A percentile compares a stretch with the other conserved stretches of the same genome.
Conservation (phyloP, 2,888 invertebrate genomes). For the Rhingia rostrata region DNA sequence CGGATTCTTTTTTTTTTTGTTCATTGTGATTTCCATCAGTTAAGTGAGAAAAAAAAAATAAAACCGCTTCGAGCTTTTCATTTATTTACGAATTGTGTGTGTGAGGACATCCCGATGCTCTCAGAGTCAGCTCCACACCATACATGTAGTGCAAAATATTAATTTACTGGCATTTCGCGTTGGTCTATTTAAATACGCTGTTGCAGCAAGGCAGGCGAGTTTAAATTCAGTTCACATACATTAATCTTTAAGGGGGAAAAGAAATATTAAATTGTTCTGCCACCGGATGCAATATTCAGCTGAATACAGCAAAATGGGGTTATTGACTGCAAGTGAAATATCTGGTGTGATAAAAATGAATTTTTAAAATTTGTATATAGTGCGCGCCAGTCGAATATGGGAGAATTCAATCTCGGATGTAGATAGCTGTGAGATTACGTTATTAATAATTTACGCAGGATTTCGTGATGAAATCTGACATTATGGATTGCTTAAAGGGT, state of each 20-base stretch:
- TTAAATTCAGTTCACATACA: constrained; percentile 49
- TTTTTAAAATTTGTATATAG: constrained; percentile 35
- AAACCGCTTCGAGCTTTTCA: constrained; percentile 55
- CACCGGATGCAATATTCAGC: constrained; percentile 45
- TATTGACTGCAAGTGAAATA: constrained; percentile 51
- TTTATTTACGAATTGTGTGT: constrained; percentile 45
- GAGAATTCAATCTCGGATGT: constrained; percentile 17
- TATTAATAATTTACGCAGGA: constrained; percentile 21
- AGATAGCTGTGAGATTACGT: constrained; percentile 18
- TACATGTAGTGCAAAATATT: constrained; percentile 48
- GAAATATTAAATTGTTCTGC: constrained; percentile 40
- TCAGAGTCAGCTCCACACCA: constrained; percentile 15
- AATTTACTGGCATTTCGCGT: constrained; percentile 31
- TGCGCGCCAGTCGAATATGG: neutral
- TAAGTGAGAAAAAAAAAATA: constrained; percentile 36
- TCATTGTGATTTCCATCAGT: constrained; percentile 27
- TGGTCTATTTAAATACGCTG: neutral
- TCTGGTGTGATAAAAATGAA: constrained; percentile 56
- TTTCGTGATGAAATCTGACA: constrained; percentile 6
- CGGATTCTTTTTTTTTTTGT: constrained; percentile 31
- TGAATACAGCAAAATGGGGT: constrained; percentile 23
- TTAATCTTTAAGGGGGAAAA: constrained; percentile 38
- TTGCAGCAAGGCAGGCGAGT: neutral
- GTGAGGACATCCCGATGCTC: neutral
- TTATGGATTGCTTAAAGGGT: neutral